A percentile compares a stretch with the other conserved stretches of the same genome.
These are phyloP conservation scores for Copsychus sechellarum DNA, from an alignment of 2,113 vertebrate genomes.

Conservation along the genomic window DNA sequence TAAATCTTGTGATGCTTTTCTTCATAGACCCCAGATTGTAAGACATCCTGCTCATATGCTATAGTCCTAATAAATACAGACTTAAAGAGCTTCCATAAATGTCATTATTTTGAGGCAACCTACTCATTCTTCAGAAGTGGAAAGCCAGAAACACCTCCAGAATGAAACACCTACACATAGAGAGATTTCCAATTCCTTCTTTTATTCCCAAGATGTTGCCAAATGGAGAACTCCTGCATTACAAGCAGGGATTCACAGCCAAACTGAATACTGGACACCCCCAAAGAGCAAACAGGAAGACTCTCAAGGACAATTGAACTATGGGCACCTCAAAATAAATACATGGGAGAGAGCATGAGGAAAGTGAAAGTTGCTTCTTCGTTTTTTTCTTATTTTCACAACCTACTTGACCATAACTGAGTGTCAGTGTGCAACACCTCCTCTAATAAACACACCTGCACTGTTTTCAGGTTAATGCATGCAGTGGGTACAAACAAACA, in stretches of 20 bases:
- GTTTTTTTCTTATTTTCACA: background rate
- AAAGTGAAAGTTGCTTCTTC: background rate
- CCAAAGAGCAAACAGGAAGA: background rate
- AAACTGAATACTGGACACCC: background rate
- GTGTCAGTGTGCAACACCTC: background rate
- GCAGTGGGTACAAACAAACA: background rate
- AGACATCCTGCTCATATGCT: background rate
- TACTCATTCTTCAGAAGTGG: constrained; percentile 12
- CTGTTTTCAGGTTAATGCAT: background rate
- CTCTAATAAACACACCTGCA: background rate
- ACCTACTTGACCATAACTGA: background rate
- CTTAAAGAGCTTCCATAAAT: background rate
- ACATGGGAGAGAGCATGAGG: background rate
- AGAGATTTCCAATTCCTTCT: constrained; percentile 1
- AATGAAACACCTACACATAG: background rate
- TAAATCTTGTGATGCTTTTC: background rate
- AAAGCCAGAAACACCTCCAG: constrained; percentile 23
- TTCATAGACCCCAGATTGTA: background rate
- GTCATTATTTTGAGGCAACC: constrained; percentile 18
- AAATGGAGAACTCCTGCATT: background rate
- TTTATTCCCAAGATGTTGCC: background rate
- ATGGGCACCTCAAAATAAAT: background rate
- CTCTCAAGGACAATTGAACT: background rate
- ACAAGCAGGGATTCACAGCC: background rate
- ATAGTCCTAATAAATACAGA: background rate